Evolutionary conservation across 92 coral and sea anemone genomes (phyloP), one percentile per base, ranked within the genome.

Genomic region (Ricordea florida): DNA sequence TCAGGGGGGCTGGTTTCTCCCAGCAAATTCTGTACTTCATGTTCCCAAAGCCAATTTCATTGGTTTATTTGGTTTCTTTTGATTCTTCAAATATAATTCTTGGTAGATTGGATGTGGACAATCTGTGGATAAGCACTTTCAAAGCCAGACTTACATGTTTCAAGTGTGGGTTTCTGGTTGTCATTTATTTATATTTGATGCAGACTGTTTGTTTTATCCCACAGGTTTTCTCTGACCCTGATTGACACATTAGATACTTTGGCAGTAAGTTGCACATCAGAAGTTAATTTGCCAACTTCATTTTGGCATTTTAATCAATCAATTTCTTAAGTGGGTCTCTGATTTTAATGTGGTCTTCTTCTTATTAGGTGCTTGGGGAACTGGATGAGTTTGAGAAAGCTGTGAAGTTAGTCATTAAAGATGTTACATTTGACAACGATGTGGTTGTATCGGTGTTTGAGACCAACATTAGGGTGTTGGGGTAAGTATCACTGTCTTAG

Each of bases 391-490:
- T 96, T 86, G 99, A 96, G 69, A 78, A 76, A 25, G 99, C 94
- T 20, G 93, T 86, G 21, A 92, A 90, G 78, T 70, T 96, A n/a
- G 99, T 96, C 13, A 89, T 96, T 45, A 74, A 60, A 67, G 92
- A 96, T 75, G 99, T 96, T 1, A 65, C 74, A 27, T 96, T 96
- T 89, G 97, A 96, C 47, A 96, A 67, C 45, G 97, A 96, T 57
- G 73, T 96, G 61, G 97, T 96, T 17, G 99, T 96, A 24, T 96
- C 99, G 1, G 97, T 92, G 52, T 96, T 96, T 92, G 99, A 96
- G 73, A 96, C 99, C 8, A 96, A 96, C 63, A 96, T 96, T 22
- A 82, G 99, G 53, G 97, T 96, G 56, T 82, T 96, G 24, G 99
- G 99, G 99, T 96, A 64, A 85, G 98, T 48, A 22, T n/a, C n/a